Conservation (phyloP, 1,140 invertebrate genomes). For the Drosophila melanica region DNA sequence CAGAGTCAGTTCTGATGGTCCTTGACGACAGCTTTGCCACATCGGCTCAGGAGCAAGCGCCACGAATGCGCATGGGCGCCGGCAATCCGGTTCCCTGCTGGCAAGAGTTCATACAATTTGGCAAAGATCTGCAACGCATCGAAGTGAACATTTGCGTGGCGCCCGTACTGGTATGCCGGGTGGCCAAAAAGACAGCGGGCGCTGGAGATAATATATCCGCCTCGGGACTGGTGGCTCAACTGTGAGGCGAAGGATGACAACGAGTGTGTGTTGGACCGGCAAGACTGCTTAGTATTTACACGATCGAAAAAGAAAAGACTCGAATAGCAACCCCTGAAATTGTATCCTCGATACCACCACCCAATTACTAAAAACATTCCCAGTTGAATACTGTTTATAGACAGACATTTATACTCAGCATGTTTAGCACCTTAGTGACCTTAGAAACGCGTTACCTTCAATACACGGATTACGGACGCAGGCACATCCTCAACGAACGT, state of each 20-base stretch:
- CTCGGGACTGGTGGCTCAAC: slow-evolving; percentile 91
- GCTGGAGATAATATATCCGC: slow-evolving; percentile 96
- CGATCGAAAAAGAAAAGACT: slow-evolving; percentile 55
- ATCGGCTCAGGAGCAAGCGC: slow-evolving; percentile 84
- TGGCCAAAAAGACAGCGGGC: slow-evolving; percentile 92
- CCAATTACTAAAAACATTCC: slow-evolving; percentile 39
- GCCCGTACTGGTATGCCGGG: slow-evolving; percentile 93
- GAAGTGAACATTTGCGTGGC: slow-evolving; percentile 91
- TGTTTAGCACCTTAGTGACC: slow-evolving; percentile 79
- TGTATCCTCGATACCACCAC: not conserved
- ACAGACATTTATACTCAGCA: slow-evolving; percentile 55
- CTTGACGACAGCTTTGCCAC: slow-evolving; percentile 94
- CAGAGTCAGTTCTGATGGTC: slow-evolving; percentile 89
- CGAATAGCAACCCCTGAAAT: slow-evolving; percentile 40
- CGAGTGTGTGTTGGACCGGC: slow-evolving; percentile 26
- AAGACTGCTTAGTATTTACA: slow-evolving; percentile 72
- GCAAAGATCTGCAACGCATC: slow-evolving; percentile 68
- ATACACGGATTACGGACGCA: slow-evolving; percentile 27
- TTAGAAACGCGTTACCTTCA: slow-evolving; percentile 80
- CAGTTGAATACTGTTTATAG: slow-evolving; percentile 49
- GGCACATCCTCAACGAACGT: slow-evolving; percentile 42
- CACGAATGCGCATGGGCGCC: slow-evolving; percentile 87
- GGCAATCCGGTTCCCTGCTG: slow-evolving; percentile 92
- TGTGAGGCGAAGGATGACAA: slow-evolving; percentile 73
- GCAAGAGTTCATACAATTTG: slow-evolving; percentile 87